Evolutionary conservation across 2,888 invertebrate genomes (phyloP).

Genomic region (Lamellibrachia columna): DNA sequence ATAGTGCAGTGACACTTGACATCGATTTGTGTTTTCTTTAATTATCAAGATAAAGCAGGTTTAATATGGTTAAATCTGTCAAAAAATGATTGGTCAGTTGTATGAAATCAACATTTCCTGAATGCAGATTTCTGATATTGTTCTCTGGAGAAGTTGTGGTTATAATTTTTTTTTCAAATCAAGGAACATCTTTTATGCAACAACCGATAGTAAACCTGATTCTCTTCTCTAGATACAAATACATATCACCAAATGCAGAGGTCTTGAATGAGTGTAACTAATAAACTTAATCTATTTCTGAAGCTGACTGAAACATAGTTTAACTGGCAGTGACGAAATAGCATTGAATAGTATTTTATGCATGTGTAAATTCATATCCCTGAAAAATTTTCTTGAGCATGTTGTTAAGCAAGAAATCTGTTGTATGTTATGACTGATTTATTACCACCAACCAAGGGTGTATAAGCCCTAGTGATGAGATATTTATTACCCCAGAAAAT

Average conservation of each 20-base stretch:
- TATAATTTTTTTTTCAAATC: too few species aligned
- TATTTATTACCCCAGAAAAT: not conserved
- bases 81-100: not conserved
- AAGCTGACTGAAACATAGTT: not conserved
- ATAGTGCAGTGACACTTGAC: not conserved
- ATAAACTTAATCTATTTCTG: not conserved
- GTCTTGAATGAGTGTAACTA: too few species aligned
- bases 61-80: not conserved
- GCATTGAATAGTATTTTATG: not conserved
- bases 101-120: not conserved
- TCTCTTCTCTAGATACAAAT: not conserved
- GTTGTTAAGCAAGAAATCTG: constrained; percentile 3
- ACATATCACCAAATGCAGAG: too few species aligned
- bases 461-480: not conserved
- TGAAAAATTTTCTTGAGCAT: not conserved
- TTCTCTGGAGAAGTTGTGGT: not conserved
- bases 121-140: not conserved
- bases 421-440: not conserved
- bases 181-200: too few species aligned
- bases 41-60: not conserved
- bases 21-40: not conserved
- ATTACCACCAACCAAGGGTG: not conserved
- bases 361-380: not conserved
- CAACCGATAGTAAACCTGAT: not conserved
- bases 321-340: not conserved